Percentiles rank a stretch among this genome's conserved stretches.
phyloP scores from a whole-genome alignment of 1,140 invertebrate genomes.

The Polypedilum pembai region DNA sequence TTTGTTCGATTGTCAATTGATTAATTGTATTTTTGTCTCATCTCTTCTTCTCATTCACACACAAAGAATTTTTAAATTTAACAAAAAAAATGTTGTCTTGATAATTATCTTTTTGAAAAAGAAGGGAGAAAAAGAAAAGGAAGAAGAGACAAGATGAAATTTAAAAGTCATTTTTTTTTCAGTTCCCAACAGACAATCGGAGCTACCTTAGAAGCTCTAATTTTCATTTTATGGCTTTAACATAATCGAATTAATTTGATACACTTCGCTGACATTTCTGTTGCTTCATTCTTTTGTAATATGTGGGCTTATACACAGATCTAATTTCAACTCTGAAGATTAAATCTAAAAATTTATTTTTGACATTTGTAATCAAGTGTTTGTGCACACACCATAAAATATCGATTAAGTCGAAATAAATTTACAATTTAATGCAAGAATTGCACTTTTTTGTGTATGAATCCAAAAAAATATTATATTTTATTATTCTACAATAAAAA shows the following conservation, averaged over 20 bases:
- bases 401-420: background rate
- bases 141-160: background rate
- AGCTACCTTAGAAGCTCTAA: slow-evolving; percentile 8
- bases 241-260: slow-evolving; percentile 28
- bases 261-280: slow-evolving; percentile 22
- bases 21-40: background rate
- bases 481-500: background rate
- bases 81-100: background rate
- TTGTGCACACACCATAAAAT: background rate
- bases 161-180: background rate
- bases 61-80: background rate
- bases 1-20: too few species aligned
- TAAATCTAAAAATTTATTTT: background rate
- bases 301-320: slow-evolving; percentile 1
- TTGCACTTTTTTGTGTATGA: background rate
- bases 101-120: slow-evolving; percentile 1
- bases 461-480: background rate
- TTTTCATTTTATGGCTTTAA: slow-evolving; percentile 21
- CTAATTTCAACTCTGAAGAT: background rate
- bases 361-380: background rate
- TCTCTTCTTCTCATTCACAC: background rate
- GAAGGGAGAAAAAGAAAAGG: background rate
- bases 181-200: background rate
- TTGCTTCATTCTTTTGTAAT: background rate
- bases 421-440: background rate